Base-by-base conservation (phyloP, 2,888 invertebrate species). In the Lycaena phlaeas region DNA sequence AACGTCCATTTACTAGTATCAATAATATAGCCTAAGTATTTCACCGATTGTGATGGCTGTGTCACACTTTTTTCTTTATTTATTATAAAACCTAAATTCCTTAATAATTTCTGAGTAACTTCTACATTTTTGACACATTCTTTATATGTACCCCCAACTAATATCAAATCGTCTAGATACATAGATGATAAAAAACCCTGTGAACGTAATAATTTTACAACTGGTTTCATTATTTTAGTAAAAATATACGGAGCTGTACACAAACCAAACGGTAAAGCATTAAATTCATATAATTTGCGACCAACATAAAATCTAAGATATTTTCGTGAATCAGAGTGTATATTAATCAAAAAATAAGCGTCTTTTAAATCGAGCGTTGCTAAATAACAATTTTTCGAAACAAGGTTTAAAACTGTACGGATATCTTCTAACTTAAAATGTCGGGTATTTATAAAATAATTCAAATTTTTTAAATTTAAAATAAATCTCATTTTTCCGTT, bases 61-160 rank as follows among this genome's bases (percentile, higher is more conserved):
- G 15, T 9, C 2, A 30, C 30, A 30, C 30, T 30, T 14, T 15
- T 30, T 30, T n/a, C 15, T 3, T 15, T 30, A 15, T 15, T 30
- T 15, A 30, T 30, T 2, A 30, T 30, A 9, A 30, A 30, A 4
- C 30, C 30, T 15, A 30, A 30, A 2, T 9, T 4, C 2, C 14
- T 14, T 15, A 15, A 30, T 30, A 30, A n/a, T n/a, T 15, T 30
- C 12, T 5, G 14, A 15, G 30, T 30, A 30, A 30, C n/a, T n/a
- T 30, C 15, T 14, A 30, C 14, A 15, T 30, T 30, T n/a, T 17
- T 30, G 14, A 30, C 30, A 14, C 30, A 30, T 30, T 30, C n/a
- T n/a, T n/a, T n/a, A n/a, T n/a, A n/a, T n/a, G n/a, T n/a, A n/a
- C n/a, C n/a, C n/a, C n/a, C n/a, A n/a, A n/a, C n/a, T n/a, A n/a